Evolutionary conservation across 2,888 invertebrate genomes (phyloP), one percentile per base, ranked within the genome.

Genomic region (Diarsia mendica): DNA sequence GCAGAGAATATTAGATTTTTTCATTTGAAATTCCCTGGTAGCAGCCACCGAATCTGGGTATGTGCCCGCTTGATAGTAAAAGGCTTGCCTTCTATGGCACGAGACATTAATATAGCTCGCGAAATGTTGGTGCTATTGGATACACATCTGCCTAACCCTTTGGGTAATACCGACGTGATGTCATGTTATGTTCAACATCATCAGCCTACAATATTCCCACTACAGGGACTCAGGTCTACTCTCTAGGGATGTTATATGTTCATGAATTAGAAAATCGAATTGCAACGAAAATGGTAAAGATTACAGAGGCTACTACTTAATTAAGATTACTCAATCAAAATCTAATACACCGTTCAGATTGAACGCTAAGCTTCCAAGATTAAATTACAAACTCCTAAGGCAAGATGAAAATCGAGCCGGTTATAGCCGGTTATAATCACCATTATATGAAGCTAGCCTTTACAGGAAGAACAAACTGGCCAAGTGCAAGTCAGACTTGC

Each of bases 241-340:
- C 28, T 28, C 28, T 28, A 28, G 28, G 28, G 28, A 28, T 28
- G 28, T 28, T 28, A 28, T 28, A 28, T 28, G 28, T 28, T 28
- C 28, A 18, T 39, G 28, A n/a, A 10, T 55, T 39, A 2, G 0
- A 23, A 23, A 67, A 55, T 4, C n/a, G 0, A 39, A 58, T 67
- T n/a, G 0, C n/a, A 67, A 2, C 15, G 23, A 58, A 60, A 3
- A 18, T 3, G 3, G 28, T 58, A 55, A 5, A 23, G 8, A 28
- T 23, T 6, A 75, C 28, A 55, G 11, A 49, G 3, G 2, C 5
- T 1, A 46, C 63, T 33, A 46, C 28, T 53, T 44, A 46, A 70
- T 72, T 51, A 39, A 58, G 28, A 71, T 77, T 72, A 77, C 48
- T 63, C 18, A 77, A 82, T 77, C 49, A 74, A 86, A 77, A 80